Evolutionary conservation across 2,888 invertebrate genomes (phyloP).

Genomic region (Polia nebulosa): DNA sequence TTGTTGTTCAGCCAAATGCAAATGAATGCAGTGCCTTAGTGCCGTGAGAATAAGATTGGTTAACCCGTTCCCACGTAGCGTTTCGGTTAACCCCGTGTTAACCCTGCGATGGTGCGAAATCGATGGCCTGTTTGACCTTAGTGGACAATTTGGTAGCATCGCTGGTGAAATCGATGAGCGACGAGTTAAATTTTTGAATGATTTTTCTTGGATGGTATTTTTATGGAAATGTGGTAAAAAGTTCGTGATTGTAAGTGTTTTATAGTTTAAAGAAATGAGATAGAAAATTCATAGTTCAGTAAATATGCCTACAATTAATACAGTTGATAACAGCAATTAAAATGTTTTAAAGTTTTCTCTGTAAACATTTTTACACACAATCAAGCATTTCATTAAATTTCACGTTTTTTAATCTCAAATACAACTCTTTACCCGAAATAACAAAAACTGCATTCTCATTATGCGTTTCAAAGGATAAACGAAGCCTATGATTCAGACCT

Average conservation of each 20-base stretch:
- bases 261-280: background rate
- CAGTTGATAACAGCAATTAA: background rate
- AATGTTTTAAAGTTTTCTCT: no score
- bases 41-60: slow-evolving; percentile 81
- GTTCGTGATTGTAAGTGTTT: slow-evolving; percentile 22
- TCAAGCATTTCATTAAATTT: slow-evolving; percentile 7
- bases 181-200: slow-evolving; percentile 44
- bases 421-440: slow-evolving; percentile 38
- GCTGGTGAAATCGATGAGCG: slow-evolving; percentile 44
- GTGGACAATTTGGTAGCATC: slow-evolving; percentile 68
- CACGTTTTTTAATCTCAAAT: slow-evolving; percentile 25
- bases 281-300: background rate
- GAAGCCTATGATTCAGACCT: slow-evolving; percentile 51
- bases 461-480: slow-evolving; percentile 60
- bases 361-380: slow-evolving; percentile 13
- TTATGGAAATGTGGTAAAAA: slow-evolving; percentile 21
- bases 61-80: slow-evolving; percentile 79
- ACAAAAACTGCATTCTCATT: slow-evolving; percentile 56
- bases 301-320: background rate
- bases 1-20: slow-evolving; percentile 80
- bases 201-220: slow-evolving; percentile 36
- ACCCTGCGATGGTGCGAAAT: slow-evolving; percentile 81
- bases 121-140: slow-evolving; percentile 64
- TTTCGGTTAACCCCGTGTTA: slow-evolving; percentile 80
- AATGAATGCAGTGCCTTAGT: slow-evolving; percentile 73